Evolutionary conservation across 2,797 vertebrate species (phyloP).

Genomic region (Sebastes oblongus): DNA sequence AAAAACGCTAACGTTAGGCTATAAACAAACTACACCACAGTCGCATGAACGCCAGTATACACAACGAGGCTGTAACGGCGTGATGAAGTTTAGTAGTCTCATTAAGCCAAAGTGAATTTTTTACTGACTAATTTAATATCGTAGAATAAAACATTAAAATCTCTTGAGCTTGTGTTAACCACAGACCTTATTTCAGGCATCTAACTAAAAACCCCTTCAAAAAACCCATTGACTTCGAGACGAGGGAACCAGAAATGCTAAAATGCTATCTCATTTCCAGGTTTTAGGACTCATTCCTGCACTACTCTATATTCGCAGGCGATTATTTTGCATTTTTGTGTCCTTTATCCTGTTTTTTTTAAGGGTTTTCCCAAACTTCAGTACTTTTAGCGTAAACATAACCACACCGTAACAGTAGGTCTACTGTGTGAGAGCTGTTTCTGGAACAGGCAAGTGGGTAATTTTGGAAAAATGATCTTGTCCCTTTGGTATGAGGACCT

Average conservation of each 20-base stretch:
- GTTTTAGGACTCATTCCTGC: too few species aligned
- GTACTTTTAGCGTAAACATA: neutral
- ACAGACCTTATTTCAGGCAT: too few species aligned
- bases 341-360: neutral
- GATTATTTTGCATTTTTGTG: neutral
- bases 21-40: neutral
- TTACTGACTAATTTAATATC: neutral
- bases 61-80: too few species aligned
- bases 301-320: neutral
- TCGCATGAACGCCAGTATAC: neutral
- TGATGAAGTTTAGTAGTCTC: neutral
- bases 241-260: too few species aligned
- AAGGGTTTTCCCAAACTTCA: neutral
- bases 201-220: too few species aligned
- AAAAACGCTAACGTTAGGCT: neutral
- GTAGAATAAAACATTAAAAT: too few species aligned
- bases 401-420: neutral
- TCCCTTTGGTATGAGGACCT: neutral
- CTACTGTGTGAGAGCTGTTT: neutral
- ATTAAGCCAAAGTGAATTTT: neutral
- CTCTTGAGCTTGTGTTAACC: too few species aligned
- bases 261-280: too few species aligned
- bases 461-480: neutral
- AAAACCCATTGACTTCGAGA: accelerated
- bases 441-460: neutral